Percentiles rank a stretch among this genome's conserved stretches.
Evolutionary conservation across 2,888 invertebrate genomes (phyloP).

Genomic region (Dioctria linearis): DNA sequence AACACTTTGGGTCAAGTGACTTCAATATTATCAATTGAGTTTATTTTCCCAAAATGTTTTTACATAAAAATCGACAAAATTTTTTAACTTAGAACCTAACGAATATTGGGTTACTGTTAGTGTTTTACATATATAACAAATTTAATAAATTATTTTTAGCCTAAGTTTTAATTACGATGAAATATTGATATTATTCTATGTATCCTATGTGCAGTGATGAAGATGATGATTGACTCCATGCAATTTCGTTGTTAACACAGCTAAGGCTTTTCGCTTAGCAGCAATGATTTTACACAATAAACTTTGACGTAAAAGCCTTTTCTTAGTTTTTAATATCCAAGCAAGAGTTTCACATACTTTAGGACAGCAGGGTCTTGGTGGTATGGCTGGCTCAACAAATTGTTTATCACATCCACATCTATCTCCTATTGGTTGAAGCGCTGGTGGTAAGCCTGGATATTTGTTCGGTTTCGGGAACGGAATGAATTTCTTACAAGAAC

Average conservation of each 20-base stretch:
- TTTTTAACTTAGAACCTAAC: not conserved
- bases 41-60: conserved; percentile 51
- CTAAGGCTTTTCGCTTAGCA: conserved; percentile 14
- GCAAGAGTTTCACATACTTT: conserved; percentile 67
- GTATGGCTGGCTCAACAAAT: conserved; percentile 68
- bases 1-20: conserved; percentile 38
- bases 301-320: conserved; percentile 63
- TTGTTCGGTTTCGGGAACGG: conserved; percentile 58
- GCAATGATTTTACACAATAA: conserved; percentile 59
- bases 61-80: conserved; percentile 23
- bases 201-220: too few relatives aligned
- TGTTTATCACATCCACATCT: conserved; percentile 68
- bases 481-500: conserved; percentile 58
- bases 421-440: conserved; percentile 67
- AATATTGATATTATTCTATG: too few relatives aligned
- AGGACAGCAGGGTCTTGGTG: conserved; percentile 62
- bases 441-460: conserved; percentile 60
- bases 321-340: conserved; percentile 64
- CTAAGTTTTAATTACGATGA: too few relatives aligned
- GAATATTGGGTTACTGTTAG: not conserved
- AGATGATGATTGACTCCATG: not conserved
- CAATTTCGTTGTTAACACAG: not conserved
- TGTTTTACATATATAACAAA: not conserved
- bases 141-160: too few relatives aligned
- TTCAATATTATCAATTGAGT: conserved; percentile 13